A percentile compares a stretch with the other conserved stretches of the same genome.
Conservation (phyloP, 1,140 invertebrate species). For the Drosophila pallidifrons region DNA sequence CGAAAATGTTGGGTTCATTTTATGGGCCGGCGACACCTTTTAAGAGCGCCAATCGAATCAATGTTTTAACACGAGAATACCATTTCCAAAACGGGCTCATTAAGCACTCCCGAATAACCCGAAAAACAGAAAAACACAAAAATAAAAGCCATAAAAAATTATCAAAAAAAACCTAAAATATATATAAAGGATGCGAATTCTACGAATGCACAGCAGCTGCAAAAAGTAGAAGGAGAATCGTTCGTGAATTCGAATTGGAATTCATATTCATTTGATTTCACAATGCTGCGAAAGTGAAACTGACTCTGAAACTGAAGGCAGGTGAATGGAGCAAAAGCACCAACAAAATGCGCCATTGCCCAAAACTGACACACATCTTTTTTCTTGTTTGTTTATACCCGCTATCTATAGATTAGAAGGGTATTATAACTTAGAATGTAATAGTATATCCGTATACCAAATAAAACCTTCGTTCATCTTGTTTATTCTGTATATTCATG, state of each 20-base stretch:
- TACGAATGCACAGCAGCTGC: conserved; percentile 76
- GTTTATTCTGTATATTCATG: no score
- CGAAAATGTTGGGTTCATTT: conserved; percentile 38
- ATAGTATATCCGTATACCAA: no score
- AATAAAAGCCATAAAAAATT: conserved; percentile 7
- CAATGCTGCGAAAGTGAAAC: conserved; percentile 80
- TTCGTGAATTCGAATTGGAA: conserved; percentile 58
- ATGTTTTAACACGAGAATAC: conserved; percentile 83
- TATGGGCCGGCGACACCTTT: conserved; percentile 75
- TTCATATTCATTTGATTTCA: conserved; percentile 83
- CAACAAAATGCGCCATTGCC: conserved; percentile 29
- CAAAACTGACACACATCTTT: conserved; percentile 52
- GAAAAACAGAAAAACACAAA: conserved; percentile 28
- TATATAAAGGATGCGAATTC: conserved; percentile 52
- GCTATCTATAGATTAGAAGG: no score
- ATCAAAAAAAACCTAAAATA: conserved; percentile 39
- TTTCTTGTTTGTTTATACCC: background rate
- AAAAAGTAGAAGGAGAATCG: conserved; percentile 53
- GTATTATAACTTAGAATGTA: no score
- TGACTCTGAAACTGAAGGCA: conserved; percentile 33
- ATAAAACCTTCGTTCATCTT: no score
- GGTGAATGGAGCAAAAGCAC: conserved; percentile 38
- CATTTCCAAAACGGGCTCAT: conserved; percentile 80
- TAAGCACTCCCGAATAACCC: conserved; percentile 69
- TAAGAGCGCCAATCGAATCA: conserved; percentile 82